Evolutionary conservation across 1,140 invertebrate species (phyloP), one percentile per base, ranked within the genome.

Genomic region (Intoshia linei): DNA sequence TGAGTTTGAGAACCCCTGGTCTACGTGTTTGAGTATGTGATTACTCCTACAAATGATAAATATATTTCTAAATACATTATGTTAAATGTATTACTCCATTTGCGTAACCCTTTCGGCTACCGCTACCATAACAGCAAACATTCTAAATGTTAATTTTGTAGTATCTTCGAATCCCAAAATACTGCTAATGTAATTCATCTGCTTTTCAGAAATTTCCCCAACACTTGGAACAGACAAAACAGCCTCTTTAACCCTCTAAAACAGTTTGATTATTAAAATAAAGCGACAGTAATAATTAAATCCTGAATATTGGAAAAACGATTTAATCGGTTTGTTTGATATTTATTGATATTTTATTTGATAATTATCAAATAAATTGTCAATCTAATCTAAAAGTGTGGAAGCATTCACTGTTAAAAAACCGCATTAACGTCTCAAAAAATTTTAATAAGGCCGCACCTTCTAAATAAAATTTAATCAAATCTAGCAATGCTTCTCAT

Each of bases 71-170:
- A 25, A 7, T 7, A 7, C n/a, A 25, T 7, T 25, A 25, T n/a
- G 7, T 7, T n/a, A 25, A 7, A 30, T 5, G 35, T 48, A 51
- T 51, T 46, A 57, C 54, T 57, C 54, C 52, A 57, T 53, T 38
- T 48, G 40, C 5, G 54, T 54, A 1, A 57, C 50, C 35, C 54
- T 35, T 37, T 57, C 54, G 35, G 46, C 48, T 5, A 57, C 39
- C 1, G 54, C 51, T 6, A 47, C 41, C 5, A 53, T 48, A 11
- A 57, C 54, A 13, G 52, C 46, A 47, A 57, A 57, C 54, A 55
- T 57, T 33, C 50, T 40, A 36, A 57, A 57, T 3, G 52, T 53
- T 13, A 57, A 45, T 34, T 52, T 45, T 2, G 46, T 47, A 1
- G 50, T 46, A 32, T 54, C 47, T 38, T 55, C 50, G 22, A 57